Evolutionary conservation across 1,140 invertebrate genomes (phyloP).

Genomic region (Anthonomus grandis): DNA sequence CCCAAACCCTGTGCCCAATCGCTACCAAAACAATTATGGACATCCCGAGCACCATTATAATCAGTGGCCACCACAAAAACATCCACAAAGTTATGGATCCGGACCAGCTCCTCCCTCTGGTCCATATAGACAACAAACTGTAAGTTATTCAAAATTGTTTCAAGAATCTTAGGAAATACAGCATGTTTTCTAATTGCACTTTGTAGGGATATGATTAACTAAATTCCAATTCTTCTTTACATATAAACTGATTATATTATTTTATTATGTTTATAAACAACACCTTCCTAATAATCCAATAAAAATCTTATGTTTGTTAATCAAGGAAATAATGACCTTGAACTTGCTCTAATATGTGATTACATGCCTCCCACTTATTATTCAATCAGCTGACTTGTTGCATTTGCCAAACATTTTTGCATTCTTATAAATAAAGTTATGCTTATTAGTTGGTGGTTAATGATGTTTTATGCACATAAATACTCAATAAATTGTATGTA

Average conservation of each 20-base stretch:
- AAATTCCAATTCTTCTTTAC: too few species aligned
- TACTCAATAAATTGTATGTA: too few species aligned
- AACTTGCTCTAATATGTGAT: constrained; percentile 44
- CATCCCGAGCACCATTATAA: constrained; percentile 44
- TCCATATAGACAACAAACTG: constrained; percentile 46
- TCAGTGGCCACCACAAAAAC: constrained; percentile 45
- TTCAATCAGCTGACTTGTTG: constrained; percentile 46
- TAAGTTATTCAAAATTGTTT: constrained; percentile 38
- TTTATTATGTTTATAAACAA: too few species aligned
- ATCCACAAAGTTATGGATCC: constrained; percentile 28
- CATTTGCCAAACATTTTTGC: constrained; percentile 36
- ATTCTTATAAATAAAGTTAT: too few species aligned
- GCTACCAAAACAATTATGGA: constrained; percentile 45
- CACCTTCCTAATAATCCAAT: too few species aligned
- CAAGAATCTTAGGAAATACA: not conserved
- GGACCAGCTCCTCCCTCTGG: constrained; percentile 30
- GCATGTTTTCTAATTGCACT: too few species aligned
- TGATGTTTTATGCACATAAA: too few species aligned
- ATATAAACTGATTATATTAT: too few species aligned
- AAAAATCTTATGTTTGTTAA: constrained; percentile 1
- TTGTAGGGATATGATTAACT: too few species aligned
- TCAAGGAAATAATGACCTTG: constrained; percentile 44
- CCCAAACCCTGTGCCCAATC: constrained; percentile 41
- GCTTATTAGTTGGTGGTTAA: too few species aligned
- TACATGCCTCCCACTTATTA: constrained; percentile 46